These are phyloP conservation scores for Papilio polytes DNA, from an alignment of 1,140 invertebrate species.

Conservation along the genomic window DNA sequence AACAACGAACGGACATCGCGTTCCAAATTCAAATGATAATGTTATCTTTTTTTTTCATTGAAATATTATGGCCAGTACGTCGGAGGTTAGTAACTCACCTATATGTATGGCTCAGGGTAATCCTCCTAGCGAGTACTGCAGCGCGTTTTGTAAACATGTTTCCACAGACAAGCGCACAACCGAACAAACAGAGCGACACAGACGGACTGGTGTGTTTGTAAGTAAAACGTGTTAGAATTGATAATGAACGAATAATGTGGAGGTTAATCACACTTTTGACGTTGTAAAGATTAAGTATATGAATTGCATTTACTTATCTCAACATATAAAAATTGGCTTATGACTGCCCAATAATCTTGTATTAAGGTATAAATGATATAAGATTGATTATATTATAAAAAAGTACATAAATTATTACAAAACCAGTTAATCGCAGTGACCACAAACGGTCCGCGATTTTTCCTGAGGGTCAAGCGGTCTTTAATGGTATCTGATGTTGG, in stretches of 20 bases:
- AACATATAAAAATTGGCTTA: not conserved
- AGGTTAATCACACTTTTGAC: not conserved
- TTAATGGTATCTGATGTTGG: constrained; percentile 66
- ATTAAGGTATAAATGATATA: too few relatives aligned
- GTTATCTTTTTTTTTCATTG: not conserved
- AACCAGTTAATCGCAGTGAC: constrained; percentile 30
- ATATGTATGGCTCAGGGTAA: constrained; percentile 21
- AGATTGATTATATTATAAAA: not conserved
- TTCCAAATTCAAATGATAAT: not conserved
- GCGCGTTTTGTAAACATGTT: constrained; percentile 12
- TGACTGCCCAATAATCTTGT: too few relatives aligned
- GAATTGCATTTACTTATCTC: not conserved
- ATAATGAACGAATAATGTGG: not conserved
- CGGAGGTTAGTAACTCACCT: constrained; percentile 14
- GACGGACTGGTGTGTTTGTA: not conserved
- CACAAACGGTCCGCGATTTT: constrained; percentile 32
- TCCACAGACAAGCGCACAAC: not conserved
- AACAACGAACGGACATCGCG: not conserved
- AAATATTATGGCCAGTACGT: not conserved
- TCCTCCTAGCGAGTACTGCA: constrained; percentile 25
- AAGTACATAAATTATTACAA: not conserved
- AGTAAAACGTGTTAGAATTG: not conserved
- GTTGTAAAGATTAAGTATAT: not conserved
- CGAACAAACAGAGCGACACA: not conserved
- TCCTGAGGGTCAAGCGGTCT: constrained; percentile 53